Evolutionary conservation across 2,888 invertebrate species (phyloP), one percentile per base, ranked within the genome.

Genomic region (Plagiodera versicolora): DNA sequence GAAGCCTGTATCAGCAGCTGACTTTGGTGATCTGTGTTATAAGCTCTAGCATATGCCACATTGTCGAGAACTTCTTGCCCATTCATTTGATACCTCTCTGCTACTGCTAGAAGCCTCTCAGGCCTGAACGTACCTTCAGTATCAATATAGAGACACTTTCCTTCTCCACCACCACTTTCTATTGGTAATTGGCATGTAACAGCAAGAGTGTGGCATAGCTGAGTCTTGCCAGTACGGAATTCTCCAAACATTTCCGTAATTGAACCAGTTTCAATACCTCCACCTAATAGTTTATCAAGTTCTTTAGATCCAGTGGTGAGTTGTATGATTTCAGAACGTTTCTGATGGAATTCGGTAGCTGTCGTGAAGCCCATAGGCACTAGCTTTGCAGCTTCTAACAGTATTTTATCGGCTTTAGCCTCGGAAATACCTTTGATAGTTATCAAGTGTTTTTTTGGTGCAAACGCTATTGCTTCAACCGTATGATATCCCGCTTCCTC

Each of bases 241-340:
- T 99, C 98, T 10, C 98, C 98, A 83, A 99, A 98, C 73, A 99
- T 88, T 82, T 99, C 98, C 0, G 98, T 99, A 44, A 99, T 97
- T 0, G 97, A 96, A 0, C 98, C 98, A 0, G 98, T 99, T 81
- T 99, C 98, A 68, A 99, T 90, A 2, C 98, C 99, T 46, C 98
- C 97, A 30, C 95, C 95, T 2, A 98, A 82, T 24, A 98, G 82
- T 74, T 95, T 89, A 77, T 98, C 98, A 35, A 98, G 81, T 77
- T 97, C 97, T 68, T 91, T 92, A 0, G 97, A 96, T 0, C 98
- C 98, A 2, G 98, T 98, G 0, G 96, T 94, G 9, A 99, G 80
- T 77, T 92, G 93, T 56, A 99, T 95, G 54, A 98, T 92, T 80
- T 99, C 98, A 2, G 97, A 90, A 66, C 99, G 86, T 79, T 94